phyloP scores from a whole-genome alignment of 2,797 vertebrate species.

The Onychomys torridus region DNA sequence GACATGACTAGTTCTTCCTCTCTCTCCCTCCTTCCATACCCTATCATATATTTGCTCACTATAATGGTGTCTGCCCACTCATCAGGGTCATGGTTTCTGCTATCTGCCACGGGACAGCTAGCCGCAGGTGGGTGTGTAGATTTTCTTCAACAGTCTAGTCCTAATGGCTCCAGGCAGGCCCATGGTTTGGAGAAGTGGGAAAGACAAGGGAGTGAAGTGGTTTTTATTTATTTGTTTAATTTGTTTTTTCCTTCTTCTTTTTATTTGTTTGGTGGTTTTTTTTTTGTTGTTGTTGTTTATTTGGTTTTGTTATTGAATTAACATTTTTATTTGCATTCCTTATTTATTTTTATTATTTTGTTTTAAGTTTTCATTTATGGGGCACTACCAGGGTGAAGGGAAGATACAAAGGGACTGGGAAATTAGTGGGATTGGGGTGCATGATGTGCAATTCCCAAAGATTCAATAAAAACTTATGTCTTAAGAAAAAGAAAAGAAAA shows the following conservation, averaged over 20 bases:
- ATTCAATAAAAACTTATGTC: background rate
- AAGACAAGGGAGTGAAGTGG: background rate
- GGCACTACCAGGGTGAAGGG: background rate
- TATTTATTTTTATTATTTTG: background rate
- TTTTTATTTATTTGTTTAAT: background rate
- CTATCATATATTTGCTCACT: background rate
- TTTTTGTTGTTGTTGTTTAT: background rate
- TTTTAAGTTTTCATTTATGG: background rate
- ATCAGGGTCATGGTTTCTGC: background rate
- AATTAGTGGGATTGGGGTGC: background rate
- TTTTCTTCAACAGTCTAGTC: background rate
- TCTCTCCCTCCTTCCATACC: accelerated
- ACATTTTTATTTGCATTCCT: background rate
- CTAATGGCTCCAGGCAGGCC: background rate
- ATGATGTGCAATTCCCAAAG: background rate
- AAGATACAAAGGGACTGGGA: background rate
- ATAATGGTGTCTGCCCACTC: background rate
- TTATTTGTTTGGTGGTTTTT: background rate
- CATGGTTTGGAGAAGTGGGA: background rate
- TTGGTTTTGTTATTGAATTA: background rate
- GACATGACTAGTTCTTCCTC: background rate
- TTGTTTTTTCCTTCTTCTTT: too few species aligned
- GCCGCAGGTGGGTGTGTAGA: background rate
- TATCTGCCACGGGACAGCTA: background rate
- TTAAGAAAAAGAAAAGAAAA: background rate